Evolutionary conservation across 2,888 invertebrate species (phyloP).

Genomic region (Torymus tubicola): DNA sequence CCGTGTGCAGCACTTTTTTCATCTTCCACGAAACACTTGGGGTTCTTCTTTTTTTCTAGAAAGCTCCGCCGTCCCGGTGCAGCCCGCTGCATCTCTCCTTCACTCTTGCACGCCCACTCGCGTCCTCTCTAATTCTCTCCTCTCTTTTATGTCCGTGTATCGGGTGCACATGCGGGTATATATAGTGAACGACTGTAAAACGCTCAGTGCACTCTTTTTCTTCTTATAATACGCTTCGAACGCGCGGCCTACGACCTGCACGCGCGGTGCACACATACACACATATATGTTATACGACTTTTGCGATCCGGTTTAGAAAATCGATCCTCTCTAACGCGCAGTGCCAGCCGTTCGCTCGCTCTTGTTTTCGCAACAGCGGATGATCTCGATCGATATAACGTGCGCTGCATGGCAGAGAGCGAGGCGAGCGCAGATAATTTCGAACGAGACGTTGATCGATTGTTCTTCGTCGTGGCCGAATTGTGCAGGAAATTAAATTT

Average conservation of each 20-base stretch:
- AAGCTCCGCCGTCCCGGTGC: constrained; percentile 5
- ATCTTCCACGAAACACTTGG: not conserved
- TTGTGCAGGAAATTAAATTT: constrained; percentile 55
- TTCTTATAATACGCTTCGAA: not conserved
- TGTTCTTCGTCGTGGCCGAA: constrained; percentile 32
- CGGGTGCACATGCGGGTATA: constrained; percentile 33
- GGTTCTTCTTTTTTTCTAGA: constrained; percentile 1
- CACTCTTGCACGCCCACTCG: not conserved
- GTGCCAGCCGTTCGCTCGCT: constrained; percentile 3
- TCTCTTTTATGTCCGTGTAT: constrained; percentile 8
- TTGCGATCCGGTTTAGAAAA: constrained; percentile 53
- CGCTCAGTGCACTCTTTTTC: constrained; percentile 12
- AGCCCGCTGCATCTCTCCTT: not conserved
- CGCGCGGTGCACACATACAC: not conserved
- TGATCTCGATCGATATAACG: constrained; percentile 39
- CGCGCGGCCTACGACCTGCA: constrained; percentile 4
- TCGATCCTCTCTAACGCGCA: constrained; percentile 41
- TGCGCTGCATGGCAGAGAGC: not conserved
- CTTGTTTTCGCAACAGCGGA: constrained; percentile 51
- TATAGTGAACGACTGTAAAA: constrained; percentile 12
- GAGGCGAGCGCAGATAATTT: constrained; percentile 39
- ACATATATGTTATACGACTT: not conserved
- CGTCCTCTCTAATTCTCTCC: not conserved
- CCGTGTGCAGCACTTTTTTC: not conserved
- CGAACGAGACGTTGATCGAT: constrained; percentile 57